phyloP scores from a whole-genome alignment of 1,140 invertebrate genomes.

The Tetramorium alpestre region DNA sequence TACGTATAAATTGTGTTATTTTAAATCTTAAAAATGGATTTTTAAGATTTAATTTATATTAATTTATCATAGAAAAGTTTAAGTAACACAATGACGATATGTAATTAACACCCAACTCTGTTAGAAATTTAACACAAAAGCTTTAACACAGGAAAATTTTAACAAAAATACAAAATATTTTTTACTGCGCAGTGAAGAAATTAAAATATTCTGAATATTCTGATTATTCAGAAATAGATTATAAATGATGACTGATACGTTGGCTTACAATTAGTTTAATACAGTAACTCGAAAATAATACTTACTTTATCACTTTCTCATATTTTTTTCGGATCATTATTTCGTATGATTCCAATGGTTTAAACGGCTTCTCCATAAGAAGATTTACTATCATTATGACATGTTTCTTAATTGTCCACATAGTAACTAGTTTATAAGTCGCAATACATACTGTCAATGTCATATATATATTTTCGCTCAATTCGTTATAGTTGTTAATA shows the following conservation, averaged over 20 bases:
- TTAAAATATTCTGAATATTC: not conserved
- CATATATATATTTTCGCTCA: slow-evolving; percentile 4
- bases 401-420: not conserved
- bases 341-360: not conserved
- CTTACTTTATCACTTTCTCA: not conserved
- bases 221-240: not conserved
- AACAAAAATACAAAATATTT: too few species aligned
- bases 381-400: not conserved
- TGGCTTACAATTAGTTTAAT: not conserved
- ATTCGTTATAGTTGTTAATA: not conserved
- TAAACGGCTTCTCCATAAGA: slow-evolving; percentile 1
- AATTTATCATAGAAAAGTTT: too few species aligned
- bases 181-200: not conserved
- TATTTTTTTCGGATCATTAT: slow-evolving; percentile 16
- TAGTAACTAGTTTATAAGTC: slow-evolving; percentile 24
- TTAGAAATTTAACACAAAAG: too few species aligned
- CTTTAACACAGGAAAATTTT: too few species aligned
- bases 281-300: not conserved
- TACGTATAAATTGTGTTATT: too few species aligned
- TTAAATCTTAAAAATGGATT: too few species aligned
- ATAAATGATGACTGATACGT: not conserved
- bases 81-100: too few species aligned
- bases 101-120: too few species aligned
- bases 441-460: not conserved
- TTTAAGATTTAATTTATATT: too few species aligned